A percentile compares a stretch with the other conserved stretches of the same genome.
phyloP scores from a whole-genome alignment of 2,888 invertebrate species.

The Periphyllus acericola region DNA sequence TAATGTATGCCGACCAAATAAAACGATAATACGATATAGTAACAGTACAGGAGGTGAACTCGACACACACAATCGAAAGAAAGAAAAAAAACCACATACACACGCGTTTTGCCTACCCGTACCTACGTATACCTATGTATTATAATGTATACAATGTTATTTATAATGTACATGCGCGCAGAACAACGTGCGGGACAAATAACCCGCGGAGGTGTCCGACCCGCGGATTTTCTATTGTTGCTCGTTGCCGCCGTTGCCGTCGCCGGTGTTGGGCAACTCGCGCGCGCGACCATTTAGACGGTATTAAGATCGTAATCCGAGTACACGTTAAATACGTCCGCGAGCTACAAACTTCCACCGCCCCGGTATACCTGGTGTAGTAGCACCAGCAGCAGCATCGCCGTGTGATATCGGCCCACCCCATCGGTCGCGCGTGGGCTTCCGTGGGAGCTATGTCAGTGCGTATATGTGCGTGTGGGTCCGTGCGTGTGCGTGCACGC shows the following conservation, averaged over 20 bases:
- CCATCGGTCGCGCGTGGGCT: constrained; percentile 41
- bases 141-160: no score
- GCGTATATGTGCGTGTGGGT: neutral
- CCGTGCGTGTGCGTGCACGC: neutral
- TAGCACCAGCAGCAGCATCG: neutral
- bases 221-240: constrained; percentile 55
- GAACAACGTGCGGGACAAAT: constrained; percentile 26
- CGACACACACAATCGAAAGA: neutral
- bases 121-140: neutral
- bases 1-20: neutral
- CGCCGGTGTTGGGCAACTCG: constrained; percentile 5
- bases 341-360: neutral
- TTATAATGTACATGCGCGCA: neutral
- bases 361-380: neutral
- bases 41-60: neutral
- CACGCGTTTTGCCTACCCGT: neutral
- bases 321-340: constrained; percentile 21
- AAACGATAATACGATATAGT: neutral
- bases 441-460: constrained; percentile 1
- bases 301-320: constrained; percentile 56
- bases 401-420: constrained; percentile 34
- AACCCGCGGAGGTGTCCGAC: constrained; percentile 55
- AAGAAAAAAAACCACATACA: neutral
- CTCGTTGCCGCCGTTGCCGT: constrained; percentile 8
- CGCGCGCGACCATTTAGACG: constrained; percentile 38